Evolutionary conservation across 1,140 invertebrate genomes (phyloP), one percentile per base, ranked within the genome.

Genomic region (Diabrotica virgifera): DNA sequence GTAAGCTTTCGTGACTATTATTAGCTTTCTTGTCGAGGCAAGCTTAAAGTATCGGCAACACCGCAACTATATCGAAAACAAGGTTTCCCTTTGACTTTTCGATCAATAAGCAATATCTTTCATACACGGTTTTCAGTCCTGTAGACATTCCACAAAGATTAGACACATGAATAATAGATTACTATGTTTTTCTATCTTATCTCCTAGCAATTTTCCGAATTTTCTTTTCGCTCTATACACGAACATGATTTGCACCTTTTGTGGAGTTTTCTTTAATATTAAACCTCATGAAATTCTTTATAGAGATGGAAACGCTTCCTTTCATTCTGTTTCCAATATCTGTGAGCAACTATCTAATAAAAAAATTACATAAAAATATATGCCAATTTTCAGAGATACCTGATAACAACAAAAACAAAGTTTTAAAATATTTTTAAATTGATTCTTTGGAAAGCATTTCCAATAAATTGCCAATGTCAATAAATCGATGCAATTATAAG

Each of bases 71-170:
- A 46, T 46, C 40, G 40, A 46, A 46, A 46, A 46, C 40, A 46
- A 46, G 40, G 40, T 46, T 46, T 57, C 55, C 36, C 55, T 36
- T 57, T 12, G 24, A 24, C 54, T 12, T 57, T n/a, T 9, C 55
- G 55, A 57, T 57, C 55, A 36, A 57, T 57, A 57, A 35, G 24
- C 55, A 57, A 57, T 57, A 57, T 57, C 55, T 57, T 57, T 57
- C 55, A 57, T 57, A 57, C 7, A 57, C 55, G 36, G 12, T 57
- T 57, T 57, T 12, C 55, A 36, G 53, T 12, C 36, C 55, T 57
- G 10, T 12, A 57, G 55, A 57, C 55, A 57, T 37, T 36, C 36
- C 36, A 57, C 36, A 57, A 12, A 57, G 55, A 57, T 57, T 57
- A 57, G 55, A 57, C 55, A 57, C 55, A 57, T 57, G 55, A 57